phyloP scores from a whole-genome alignment of 2,888 invertebrate species.

The Apomyelois bistriatella region DNA sequence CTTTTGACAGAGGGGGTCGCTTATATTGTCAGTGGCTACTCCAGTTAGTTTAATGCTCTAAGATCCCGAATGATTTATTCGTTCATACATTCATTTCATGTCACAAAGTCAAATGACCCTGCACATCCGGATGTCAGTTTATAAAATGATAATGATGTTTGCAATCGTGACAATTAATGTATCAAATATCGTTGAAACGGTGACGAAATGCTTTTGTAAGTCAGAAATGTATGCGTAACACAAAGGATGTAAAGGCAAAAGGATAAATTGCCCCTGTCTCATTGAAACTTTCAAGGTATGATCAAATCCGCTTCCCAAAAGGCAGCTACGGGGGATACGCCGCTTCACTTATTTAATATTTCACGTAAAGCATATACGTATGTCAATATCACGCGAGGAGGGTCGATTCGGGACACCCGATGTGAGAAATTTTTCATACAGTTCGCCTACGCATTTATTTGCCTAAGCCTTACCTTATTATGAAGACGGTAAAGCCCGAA shows the following conservation, averaged over 20 bases:
- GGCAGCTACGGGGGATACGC: constrained; percentile 21
- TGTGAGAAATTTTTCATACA: constrained; percentile 19
- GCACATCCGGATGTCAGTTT: too few species aligned
- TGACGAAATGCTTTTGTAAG: too few species aligned
- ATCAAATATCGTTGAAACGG: too few species aligned
- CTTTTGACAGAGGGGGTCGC: too few species aligned
- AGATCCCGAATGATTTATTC: too few species aligned
- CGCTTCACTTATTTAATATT: constrained; percentile 32
- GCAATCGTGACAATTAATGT: too few species aligned
- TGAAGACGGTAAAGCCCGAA: not conserved
- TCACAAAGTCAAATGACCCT: too few species aligned
- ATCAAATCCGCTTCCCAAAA: constrained; percentile 22
- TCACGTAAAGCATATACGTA: constrained; percentile 28
- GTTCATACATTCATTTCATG: too few species aligned
- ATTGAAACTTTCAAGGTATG: constrained; percentile 6
- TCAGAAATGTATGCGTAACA: not conserved
- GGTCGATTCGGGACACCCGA: constrained; percentile 15
- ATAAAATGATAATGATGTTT: too few species aligned
- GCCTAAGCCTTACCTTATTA: constrained; percentile 5
- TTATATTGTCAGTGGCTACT: too few species aligned
- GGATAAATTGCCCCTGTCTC: not conserved
- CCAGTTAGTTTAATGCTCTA: too few species aligned
- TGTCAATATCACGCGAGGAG: constrained; percentile 32
- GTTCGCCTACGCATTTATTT: constrained; percentile 9
- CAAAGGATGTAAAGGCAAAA: not conserved